These are phyloP conservation scores for Polydrusus tereticollis DNA, from an alignment of 2,888 invertebrate species.

Conservation along the genomic window DNA sequence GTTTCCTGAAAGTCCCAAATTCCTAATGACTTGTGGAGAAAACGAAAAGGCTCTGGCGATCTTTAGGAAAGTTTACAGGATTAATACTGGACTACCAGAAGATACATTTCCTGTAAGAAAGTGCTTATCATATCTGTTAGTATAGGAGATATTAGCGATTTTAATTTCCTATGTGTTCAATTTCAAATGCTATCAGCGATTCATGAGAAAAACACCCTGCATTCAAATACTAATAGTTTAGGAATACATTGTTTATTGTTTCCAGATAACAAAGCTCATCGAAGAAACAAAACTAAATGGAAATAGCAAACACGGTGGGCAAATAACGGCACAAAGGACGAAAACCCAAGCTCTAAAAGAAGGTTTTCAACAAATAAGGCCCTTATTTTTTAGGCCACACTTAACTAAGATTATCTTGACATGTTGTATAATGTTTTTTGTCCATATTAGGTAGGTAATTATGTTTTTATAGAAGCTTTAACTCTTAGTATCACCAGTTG, in stretches of 20 bases:
- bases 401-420: slow-evolving; percentile 72
- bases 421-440: slow-evolving; percentile 73
- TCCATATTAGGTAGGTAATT: slow-evolving; percentile 75
- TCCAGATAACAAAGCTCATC: slow-evolving; percentile 64
- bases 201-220: too few species aligned
- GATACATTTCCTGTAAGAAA: slow-evolving; percentile 76
- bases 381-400: slow-evolving; percentile 75
- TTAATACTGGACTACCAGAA: slow-evolving; percentile 74
- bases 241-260: too few species aligned
- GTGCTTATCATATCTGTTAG: too few species aligned
- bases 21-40: slow-evolving; percentile 77
- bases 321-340: slow-evolving; percentile 54
- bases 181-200: too few species aligned
- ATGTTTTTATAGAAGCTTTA: background rate
- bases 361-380: slow-evolving; percentile 74
- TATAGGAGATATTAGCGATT: too few species aligned
- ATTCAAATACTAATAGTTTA: too few species aligned
- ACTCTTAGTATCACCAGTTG: too few species aligned
- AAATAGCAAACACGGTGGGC: slow-evolving; percentile 57
- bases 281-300: slow-evolving; percentile 57
- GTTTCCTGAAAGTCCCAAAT: slow-evolving; percentile 84
- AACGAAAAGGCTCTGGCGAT: slow-evolving; percentile 76
- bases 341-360: slow-evolving; percentile 69
- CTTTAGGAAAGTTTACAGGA: slow-evolving; percentile 74
- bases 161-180: too few species aligned